These are phyloP conservation scores for Patella pellucida DNA, from an alignment of 2,888 invertebrate species.

Conservation along the genomic window DNA sequence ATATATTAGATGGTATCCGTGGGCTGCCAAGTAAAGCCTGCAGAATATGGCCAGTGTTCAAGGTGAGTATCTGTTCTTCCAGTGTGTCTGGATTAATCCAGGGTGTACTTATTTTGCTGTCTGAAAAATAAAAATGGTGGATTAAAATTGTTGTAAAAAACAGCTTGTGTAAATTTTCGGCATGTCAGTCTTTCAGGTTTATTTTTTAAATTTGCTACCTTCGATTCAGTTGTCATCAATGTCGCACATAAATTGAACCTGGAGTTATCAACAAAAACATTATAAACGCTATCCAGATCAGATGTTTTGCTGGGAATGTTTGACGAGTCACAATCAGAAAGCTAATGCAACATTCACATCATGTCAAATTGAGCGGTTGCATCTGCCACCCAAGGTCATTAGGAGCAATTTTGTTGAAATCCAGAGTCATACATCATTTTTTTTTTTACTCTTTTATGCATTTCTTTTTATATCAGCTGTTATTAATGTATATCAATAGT, in stretches of 20 bases:
- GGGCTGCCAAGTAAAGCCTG: constrained; percentile 3
- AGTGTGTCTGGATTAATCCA: background rate
- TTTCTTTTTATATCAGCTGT: background rate
- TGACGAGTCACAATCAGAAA: background rate
- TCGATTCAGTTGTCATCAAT: too few relatives aligned
- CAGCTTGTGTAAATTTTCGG: too few relatives aligned
- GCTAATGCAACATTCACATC: background rate
- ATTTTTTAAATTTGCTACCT: too few relatives aligned
- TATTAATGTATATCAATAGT: too few relatives aligned
- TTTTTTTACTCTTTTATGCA: background rate
- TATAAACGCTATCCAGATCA: too few relatives aligned
- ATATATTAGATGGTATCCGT: background rate
- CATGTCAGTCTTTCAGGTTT: too few relatives aligned
- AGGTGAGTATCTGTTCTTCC: background rate
- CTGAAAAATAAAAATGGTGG: background rate
- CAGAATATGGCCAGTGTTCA: constrained; percentile 3
- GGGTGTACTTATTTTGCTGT: background rate
- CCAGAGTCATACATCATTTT: background rate
- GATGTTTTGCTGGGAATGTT: too few relatives aligned
- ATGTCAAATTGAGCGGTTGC: background rate
- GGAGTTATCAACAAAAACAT: too few relatives aligned
- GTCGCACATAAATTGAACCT: too few relatives aligned
- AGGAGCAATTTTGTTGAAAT: background rate
- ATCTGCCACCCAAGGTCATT: too few relatives aligned
- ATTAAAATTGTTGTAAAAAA: too few relatives aligned